Base-by-base conservation (phyloP, 2,888 invertebrate species). In the Digitonthophagus gazella region DNA sequence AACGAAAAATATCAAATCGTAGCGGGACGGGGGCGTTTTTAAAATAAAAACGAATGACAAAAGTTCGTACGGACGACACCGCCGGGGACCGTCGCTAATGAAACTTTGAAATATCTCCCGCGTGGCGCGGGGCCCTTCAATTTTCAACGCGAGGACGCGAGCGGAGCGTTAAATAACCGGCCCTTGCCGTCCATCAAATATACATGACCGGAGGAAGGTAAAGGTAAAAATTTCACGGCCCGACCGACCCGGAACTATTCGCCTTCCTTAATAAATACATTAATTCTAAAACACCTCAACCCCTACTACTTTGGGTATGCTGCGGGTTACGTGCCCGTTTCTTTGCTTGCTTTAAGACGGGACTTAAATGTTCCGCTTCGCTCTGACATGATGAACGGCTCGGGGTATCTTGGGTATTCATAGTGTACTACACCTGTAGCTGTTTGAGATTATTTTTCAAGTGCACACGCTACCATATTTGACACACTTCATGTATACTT, bases 191-290 rank as follows among this genome's bases (percentile, higher is more conserved):
- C 61, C 61, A 61, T 61, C 61, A 61, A 61, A 61, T 61, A 61
- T 61, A 61, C 61, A 61, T 61, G n/a, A n/a, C n/a, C n/a, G 61
- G 61, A 20, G 3, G 19, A 61, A 19, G 61, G 61, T 61, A 61
- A 61, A 61, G 61, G 61, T 61, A 61, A 61, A 61, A 61, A 20
- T 61, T 61, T 61, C 61, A 61, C 4, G 61, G 61, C 16, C n/a
- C 61, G 61, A 18, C 16, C 61, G 15, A 18, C 61, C 19, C 19
- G 19, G 6, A 20, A 3, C 18, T n/a, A 20, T 61, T 20, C 61
- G 19, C 61, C 61, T 61, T 19, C 20, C 61, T 61, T 61, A 61
- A 61, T 61, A 61, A 61, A 61, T 61, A 61, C 61, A 61, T 61
- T 61, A 61, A 61, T 61, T 61, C 61, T 14, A 19, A 20, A 61